Conservation (phyloP, 1,140 invertebrate species). For the Cydia pomonella region DNA sequence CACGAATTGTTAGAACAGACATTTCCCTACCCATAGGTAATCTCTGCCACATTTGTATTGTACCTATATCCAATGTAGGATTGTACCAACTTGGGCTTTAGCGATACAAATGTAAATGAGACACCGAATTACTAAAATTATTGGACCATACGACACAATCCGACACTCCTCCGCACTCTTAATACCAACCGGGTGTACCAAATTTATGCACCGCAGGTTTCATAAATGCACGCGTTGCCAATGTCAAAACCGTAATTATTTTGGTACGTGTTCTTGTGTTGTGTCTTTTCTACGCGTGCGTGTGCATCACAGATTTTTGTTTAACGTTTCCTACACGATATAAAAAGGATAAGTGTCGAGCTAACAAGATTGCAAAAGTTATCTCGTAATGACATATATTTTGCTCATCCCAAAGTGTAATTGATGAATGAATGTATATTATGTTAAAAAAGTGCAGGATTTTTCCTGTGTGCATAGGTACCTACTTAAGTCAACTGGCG, state of each 20-base stretch:
- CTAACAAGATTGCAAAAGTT: neutral
- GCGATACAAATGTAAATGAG: neutral
- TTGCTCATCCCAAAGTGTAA: neutral
- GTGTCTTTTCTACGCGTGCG: neutral
- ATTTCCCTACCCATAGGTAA: too few species aligned
- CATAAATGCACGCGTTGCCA: neutral
- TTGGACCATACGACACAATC: slow-evolving; percentile 13
- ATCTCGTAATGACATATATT: neutral
- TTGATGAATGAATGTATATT: neutral
- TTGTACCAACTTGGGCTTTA: neutral
- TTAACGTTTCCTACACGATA: neutral
- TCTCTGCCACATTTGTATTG: too few species aligned
- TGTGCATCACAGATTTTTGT: neutral
- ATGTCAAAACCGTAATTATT: slow-evolving; percentile 10
- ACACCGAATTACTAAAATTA: neutral
- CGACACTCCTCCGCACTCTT: neutral
- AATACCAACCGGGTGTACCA: neutral
- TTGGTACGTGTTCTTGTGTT: neutral
- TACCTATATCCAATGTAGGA: neutral
- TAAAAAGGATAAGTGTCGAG: slow-evolving; percentile 2
- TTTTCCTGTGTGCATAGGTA: neutral
- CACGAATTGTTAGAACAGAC: too few species aligned
- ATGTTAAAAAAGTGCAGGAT: neutral
- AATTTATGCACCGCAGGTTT: neutral
- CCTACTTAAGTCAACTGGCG: neutral